A percentile compares a stretch with the other conserved stretches of the same genome.
These are phyloP conservation scores for Noctua pronuba DNA, from an alignment of 2,888 invertebrate species.

Conservation along the genomic window DNA sequence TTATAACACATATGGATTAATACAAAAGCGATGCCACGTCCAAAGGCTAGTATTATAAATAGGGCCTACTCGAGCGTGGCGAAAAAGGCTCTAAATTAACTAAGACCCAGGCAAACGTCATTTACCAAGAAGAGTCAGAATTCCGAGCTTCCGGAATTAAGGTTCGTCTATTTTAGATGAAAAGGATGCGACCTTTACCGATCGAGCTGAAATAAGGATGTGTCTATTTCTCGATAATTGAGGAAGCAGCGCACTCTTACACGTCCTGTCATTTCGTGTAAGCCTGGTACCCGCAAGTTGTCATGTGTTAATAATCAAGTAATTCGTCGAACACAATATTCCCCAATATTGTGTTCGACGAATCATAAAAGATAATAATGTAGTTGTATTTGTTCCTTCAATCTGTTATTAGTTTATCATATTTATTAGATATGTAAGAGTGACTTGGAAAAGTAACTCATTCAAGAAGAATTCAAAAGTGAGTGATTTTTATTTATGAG, in stretches of 20 bases:
- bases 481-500: neutral
- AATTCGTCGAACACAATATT: neutral
- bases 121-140: constrained; percentile 4
- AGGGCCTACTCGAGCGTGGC: neutral
- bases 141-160: constrained; percentile 15
- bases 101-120: constrained; percentile 4
- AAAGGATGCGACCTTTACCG: constrained; percentile 28
- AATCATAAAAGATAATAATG: constrained; percentile 15
- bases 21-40: neutral
- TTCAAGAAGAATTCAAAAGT: neutral
- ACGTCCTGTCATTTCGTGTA: constrained; percentile 23
- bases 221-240: constrained; percentile 37
- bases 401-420: neutral
- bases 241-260: constrained; percentile 25
- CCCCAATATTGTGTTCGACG: neutral
- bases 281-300: constrained; percentile 6
- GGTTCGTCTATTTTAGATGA: constrained; percentile 40
- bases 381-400: neutral
- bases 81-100: neutral
- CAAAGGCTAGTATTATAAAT: neutral
- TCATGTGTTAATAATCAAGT: constrained; percentile 35
- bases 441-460: neutral
- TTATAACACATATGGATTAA: neutral
- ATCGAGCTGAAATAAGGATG: constrained; percentile 15
- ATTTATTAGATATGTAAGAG: neutral